Evolutionary conservation across 1,140 invertebrate species (phyloP), one percentile per base, ranked within the genome.

Genomic region (Bursaphelenchus mucronatus): DNA sequence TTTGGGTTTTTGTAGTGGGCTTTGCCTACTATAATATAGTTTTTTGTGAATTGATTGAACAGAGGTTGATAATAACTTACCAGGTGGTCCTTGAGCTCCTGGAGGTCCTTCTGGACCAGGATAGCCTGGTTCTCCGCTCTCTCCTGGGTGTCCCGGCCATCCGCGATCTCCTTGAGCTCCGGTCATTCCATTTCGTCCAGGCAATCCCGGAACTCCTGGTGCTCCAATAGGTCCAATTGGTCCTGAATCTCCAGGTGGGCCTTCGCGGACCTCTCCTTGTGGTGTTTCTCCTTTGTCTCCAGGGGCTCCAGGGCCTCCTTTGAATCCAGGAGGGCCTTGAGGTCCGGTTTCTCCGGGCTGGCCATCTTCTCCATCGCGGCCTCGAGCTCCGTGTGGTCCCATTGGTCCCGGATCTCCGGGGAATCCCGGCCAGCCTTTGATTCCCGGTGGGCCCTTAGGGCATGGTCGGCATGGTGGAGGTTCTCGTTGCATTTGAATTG

Each of bases 211-310:
- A 43, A 81, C 67, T 55, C 78, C 78, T 40, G 73, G 64, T 9
- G 79, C 72, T 53, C 78, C 78, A 61, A 81, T 64, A 6, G 78
- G 78, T n/a, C 78, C 78, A n/a, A 64, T 54, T 52, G 74, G 76
- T 47, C 78, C 78, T 10, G 70, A 56, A 52, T 80, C 78, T 46
- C 78, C 78, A 15, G 78, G 78, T 21, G 79, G 79, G 50, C 78
- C 78, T 66, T 81, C 79, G 13, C 73, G 54, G 3, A 80, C 65
- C 52, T 80, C 74, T 50, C 78, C 77, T 54, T 74, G 58, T 2
- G 79, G 79, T n/a, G 78, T 80, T 54, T 73, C 69, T 54, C 78
- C 78, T 66, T 79, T 80, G 43, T 80, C 79, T 53, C 78, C 78
- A n/a, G 78, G 79, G 17, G 79, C 57, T 43, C 78, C 78, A 43